phyloP scores from a whole-genome alignment of 37 sponge, comb jelly and placozoan genomes.

The Axinella damicornis region DNA sequence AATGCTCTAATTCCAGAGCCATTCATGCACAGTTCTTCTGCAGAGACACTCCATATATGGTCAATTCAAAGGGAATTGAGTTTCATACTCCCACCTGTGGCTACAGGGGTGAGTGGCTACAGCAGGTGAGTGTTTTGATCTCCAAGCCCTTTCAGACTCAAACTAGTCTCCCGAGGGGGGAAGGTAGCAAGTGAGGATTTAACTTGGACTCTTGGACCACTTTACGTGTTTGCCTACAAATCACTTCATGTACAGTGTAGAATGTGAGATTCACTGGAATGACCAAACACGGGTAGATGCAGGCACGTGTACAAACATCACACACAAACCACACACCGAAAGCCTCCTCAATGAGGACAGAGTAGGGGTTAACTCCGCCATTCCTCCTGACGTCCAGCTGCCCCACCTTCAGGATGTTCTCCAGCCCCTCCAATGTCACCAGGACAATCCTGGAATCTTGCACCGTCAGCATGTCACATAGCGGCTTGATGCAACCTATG shows the following conservation, averaged over 20 bases:
- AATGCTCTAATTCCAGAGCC: background rate
- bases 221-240: background rate
- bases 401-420: conserved; percentile 74
- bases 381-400: conserved; percentile 28
- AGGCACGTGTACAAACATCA: background rate
- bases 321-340: conserved; percentile 68
- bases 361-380: conserved; percentile 69
- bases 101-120: too few relatives aligned
- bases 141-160: too few relatives aligned
- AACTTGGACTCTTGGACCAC: too few relatives aligned
- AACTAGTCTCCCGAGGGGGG: too few relatives aligned
- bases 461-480: conserved; percentile 84
- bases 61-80: too few relatives aligned
- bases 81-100: too few relatives aligned
- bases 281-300: conserved; percentile 12
- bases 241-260: background rate
- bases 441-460: conserved; percentile 77
- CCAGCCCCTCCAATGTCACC: conserved; percentile 76
- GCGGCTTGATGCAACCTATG: conserved; percentile 70
- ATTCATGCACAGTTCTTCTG: background rate
- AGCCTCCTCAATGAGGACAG: conserved; percentile 68
- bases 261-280: background rate
- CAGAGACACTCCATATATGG: background rate
- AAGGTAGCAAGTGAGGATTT: too few relatives aligned
- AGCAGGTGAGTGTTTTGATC: too few relatives aligned